Conservation (phyloP, 2,888 invertebrate species). For the Brenthis daphne region DNA sequence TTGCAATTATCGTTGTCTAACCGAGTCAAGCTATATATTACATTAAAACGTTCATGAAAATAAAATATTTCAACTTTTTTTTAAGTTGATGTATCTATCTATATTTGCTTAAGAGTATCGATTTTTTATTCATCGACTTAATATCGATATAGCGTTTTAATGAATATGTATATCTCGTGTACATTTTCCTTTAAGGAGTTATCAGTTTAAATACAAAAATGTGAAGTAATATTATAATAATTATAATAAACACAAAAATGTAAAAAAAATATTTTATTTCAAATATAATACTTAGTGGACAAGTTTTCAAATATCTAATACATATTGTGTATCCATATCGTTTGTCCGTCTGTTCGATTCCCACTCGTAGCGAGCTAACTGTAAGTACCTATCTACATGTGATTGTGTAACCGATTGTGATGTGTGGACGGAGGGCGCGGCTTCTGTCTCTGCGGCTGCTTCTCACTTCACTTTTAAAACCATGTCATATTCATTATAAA, state of each 20-base stretch:
- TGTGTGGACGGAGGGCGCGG: constrained; percentile 33
- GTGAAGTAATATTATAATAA: not conserved
- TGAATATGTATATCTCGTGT: too few relatives aligned
- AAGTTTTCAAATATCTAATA: constrained; percentile 45
- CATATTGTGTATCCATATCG: constrained; percentile 69
- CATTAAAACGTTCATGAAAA: too few relatives aligned
- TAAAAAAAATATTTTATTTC: constrained; percentile 10
- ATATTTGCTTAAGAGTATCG: too few relatives aligned
- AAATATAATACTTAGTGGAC: not conserved
- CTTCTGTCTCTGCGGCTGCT: constrained; percentile 19
- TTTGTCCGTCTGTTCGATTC: constrained; percentile 33
- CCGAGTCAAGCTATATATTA: too few relatives aligned
- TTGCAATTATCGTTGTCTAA: too few relatives aligned
- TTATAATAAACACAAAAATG: not conserved
- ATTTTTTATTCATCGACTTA: too few relatives aligned
- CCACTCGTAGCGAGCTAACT: constrained; percentile 6
- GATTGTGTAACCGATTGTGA: constrained; percentile 38
- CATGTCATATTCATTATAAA: not conserved
- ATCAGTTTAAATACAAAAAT: not conserved
- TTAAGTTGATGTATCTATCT: too few relatives aligned
- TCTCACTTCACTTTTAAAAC: not conserved
- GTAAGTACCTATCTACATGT: constrained; percentile 25
- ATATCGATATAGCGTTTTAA: too few relatives aligned
- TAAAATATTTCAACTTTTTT: too few relatives aligned
- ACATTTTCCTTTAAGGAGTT: not conserved